Evolutionary conservation across 2,113 vertebrate genomes (phyloP), one percentile per base, ranked within the genome.

Genomic region (Ondatra zibethicus): DNA sequence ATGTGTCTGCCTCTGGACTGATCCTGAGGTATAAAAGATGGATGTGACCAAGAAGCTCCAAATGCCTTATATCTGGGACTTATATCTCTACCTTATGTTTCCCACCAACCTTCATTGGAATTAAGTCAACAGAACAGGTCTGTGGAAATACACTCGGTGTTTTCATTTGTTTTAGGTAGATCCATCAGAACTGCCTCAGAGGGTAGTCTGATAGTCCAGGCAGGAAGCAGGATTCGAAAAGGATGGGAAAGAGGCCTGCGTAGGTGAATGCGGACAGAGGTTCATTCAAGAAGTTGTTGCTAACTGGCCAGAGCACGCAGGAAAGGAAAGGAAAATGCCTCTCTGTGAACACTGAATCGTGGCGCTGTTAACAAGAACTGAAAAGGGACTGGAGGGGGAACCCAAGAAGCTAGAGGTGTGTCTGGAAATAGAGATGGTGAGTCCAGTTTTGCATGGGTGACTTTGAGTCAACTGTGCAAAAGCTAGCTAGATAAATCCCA

Each of bases 401-500:
- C 52, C 86, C 78, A 87, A 94, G 94, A 96, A 97, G 92, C 86
- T 31, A 87, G 95, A 92, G 47, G 93, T 88, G 63, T 92, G 93
- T 95, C 97, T 98, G 96, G 77, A 97, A 96, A 82, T 42, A 88
- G 91, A 97, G 96, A 98, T 93, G 96, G 82, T 78, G 93, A 94
- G 33, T 86, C 89, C 75, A 47, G 1, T 73, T 94, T 92, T 93
- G 89, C 78, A 91, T 87, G 89, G 93, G 66, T 96, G 93, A 96
- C 94, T 93, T 88, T 39, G 61, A 97, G 72, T 94, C 93, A 92
- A 80, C 47, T 96, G 86, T 94, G 82, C 42, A 75, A 91, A 95
- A 85, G 95, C 88, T 88, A 96, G 88, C 42, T 0, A 94, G 94
- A 93, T 86, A 96, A 94, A 93, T 93, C 87, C 47, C 92, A 93